Base-by-base conservation (phyloP, 2,113 vertebrate genomes). In the Corydoras sp. region DNA sequence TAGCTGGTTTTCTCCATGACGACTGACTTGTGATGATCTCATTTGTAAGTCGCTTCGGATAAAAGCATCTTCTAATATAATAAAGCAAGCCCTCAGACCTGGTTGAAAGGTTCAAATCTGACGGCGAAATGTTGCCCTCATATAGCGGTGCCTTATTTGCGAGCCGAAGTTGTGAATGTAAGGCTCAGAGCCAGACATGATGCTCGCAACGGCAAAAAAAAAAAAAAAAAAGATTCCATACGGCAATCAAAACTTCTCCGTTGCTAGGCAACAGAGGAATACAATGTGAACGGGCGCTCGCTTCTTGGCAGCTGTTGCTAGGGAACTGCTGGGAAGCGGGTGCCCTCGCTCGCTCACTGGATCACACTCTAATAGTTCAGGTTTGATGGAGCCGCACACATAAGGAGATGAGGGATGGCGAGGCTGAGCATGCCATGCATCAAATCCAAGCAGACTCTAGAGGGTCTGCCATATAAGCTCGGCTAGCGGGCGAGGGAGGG, bases 251-350 rank as follows among this genome's bases (percentile, higher is more conserved):
- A 73, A 85, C 76, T 77, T 82, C 85, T 85, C 81, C 78, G 90
- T 90, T 90, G 81, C 90, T 85, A 86, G 88, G 90, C 88, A 90
- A 90, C 89, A 86, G 84, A 86, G 83, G 71, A 82, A 81, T 87
- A 89, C 83, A 86, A 85, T 83, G 81, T 79, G 81, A 80, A 72
- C 9, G 83, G 81, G 79, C 2, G 18, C 84, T 84, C 83, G 76
- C 79, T 58, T 83, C 87, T 88, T 81, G 83, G 75, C 59, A 83
- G 86, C 80, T 79, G 90, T 91, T 91, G 90, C 90, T 90, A 91
- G 86, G 90, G 87, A 91, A 90, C 90, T 87, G 86, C 84, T 76
- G 73, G 83, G 83, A 83, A 88, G 88, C 85, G 58, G 77, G 64
- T 78, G 81, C 81, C 79, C 82, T 83, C 79, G 76, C 35, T 43